Evolutionary conservation across 2,113 vertebrate genomes (phyloP), one percentile per base, ranked within the genome.

Genomic region (Nerophis ophidion): DNA sequence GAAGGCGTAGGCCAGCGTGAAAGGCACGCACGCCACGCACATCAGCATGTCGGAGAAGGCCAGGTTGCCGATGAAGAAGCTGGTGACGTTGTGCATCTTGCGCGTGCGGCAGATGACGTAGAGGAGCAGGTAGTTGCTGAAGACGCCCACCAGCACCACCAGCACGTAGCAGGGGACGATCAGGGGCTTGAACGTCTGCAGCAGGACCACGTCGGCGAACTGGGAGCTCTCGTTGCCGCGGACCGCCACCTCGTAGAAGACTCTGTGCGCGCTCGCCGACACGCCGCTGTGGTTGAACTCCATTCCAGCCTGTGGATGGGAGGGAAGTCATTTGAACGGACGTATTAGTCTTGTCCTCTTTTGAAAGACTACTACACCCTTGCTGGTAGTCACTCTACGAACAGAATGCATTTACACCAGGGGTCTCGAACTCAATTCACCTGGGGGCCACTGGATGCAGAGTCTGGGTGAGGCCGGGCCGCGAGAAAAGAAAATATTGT

Each of bases 11-110:
- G 93, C 92, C 0, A 92, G 81, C 0, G 91, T 91, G 68, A 94
- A 90, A 1, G 89, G 91, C 2, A 92, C 86, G 0, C 91, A 89
- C 3, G 84, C 90, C 0, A 92, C 92, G 38, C 90, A 91, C 91
- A 92, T 91, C n/a, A 93, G 87, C 91, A 92, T 89, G 86, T 92
- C 91, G 0, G 89, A 92, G 74, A 92, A 93, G 76, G 90, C 91
- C 86, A 93, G 81, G 17, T 93, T 94, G 38, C 91, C 93, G 13
- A 94, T 92, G 61, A 94, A 92, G 58, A 94, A 91, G 86, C 91
- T 92, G 81, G 89, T 92, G 80, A 91, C 89, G 0, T 90, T 92
- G 82, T 93, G 91, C 92, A 92, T 93, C 63, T 91, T 91, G 72
- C 87, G 91, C 0, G 88, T 88, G 69, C 86, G 86, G 80, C 92